phyloP scores from a whole-genome alignment of 2,113 vertebrate genomes.

The Panurus biarmicus region DNA sequence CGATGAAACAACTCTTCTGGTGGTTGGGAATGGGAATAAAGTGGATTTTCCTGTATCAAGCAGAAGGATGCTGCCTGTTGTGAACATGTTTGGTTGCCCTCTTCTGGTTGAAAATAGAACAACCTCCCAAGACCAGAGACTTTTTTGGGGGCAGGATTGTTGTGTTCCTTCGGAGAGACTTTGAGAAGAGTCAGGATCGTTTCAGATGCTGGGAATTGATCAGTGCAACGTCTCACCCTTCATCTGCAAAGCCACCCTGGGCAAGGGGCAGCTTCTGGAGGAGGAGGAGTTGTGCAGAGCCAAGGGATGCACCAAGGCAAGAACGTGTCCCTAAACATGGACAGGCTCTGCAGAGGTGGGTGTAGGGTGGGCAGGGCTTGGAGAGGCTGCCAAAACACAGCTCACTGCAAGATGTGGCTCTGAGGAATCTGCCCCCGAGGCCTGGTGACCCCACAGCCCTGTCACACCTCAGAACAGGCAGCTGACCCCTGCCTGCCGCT shows the following conservation, averaged over 20 bases:
- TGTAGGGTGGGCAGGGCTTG: not conserved
- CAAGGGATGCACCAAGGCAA: not conserved
- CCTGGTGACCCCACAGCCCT: not conserved
- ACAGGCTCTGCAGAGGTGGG: not conserved
- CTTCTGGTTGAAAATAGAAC: not conserved
- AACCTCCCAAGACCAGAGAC: not conserved
- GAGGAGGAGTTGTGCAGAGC: not conserved
- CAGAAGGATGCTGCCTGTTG: not conserved
- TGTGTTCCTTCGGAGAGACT: not conserved
- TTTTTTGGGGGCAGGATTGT: not conserved
- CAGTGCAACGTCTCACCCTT: not conserved
- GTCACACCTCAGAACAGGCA: not conserved
- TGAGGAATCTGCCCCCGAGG: not conserved
- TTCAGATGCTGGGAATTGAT: not conserved
- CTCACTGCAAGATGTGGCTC: not conserved
- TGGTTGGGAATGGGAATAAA: not conserved
- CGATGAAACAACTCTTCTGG: not conserved
- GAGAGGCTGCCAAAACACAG: not conserved
- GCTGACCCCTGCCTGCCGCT: not conserved
- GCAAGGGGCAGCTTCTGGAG: not conserved
- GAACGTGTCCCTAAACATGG: accelerated
- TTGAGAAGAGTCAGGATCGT: not conserved
- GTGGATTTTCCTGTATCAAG: not conserved
- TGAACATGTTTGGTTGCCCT: not conserved
- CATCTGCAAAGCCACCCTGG: not conserved